Percentiles rank a stretch among this genome's conserved stretches.
Conservation (phyloP, 2,888 invertebrate genomes). For the Beris chalybata region DNA sequence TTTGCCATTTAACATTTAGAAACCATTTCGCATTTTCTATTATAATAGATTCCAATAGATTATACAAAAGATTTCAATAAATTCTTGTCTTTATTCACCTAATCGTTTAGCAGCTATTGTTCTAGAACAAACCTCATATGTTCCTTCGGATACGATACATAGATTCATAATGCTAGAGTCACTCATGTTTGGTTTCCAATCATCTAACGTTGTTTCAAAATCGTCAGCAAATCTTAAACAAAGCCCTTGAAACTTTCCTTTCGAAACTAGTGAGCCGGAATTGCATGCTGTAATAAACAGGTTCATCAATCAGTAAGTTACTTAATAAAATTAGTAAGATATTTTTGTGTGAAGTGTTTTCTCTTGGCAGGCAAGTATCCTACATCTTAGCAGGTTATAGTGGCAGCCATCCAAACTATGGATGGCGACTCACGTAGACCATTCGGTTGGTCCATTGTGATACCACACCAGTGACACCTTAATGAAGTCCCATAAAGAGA, state of each 20-base stretch:
- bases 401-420: too few relatives aligned
- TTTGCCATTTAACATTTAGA: constrained; percentile 97
- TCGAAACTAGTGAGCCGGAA: constrained; percentile 93
- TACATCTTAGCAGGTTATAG: too few relatives aligned
- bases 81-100: constrained; percentile 57
- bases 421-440: too few relatives aligned
- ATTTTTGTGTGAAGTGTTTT: neutral
- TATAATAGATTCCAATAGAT: constrained; percentile 30
- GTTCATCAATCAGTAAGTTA: too few relatives aligned
- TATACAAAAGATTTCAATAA: neutral
- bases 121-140: constrained; percentile 84
- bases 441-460: too few relatives aligned
- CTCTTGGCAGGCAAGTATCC: neutral
- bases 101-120: constrained; percentile 85
- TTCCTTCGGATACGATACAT: constrained; percentile 98
- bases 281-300: constrained; percentile 70
- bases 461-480: too few relatives aligned
- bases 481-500: too few relatives aligned
- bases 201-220: constrained; percentile 93
- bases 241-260: constrained; percentile 86
- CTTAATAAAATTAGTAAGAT: too few relatives aligned
- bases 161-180: constrained; percentile 82
- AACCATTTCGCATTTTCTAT: constrained; percentile 96
- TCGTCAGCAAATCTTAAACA: constrained; percentile 96
- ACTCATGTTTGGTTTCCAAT: constrained; percentile 91